Evolutionary conservation across 1,140 invertebrate genomes (phyloP).

Genomic region (Cydia pomonella): DNA sequence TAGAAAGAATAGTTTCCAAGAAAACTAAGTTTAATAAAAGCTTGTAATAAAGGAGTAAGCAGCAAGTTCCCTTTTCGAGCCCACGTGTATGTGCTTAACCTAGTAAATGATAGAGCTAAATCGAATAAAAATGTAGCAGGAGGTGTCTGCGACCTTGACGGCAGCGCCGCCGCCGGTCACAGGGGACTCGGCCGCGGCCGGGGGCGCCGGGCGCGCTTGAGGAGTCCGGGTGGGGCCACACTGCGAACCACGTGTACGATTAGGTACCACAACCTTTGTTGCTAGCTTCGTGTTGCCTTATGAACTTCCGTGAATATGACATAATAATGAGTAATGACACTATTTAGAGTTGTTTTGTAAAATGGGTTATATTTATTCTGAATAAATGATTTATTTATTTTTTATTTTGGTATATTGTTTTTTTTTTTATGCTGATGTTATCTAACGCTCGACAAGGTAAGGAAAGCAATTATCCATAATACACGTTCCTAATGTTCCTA

Average conservation of each 20-base stretch:
- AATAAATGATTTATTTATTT: too few species aligned
- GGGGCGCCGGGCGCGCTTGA: constrained; percentile 42
- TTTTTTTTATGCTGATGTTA: too few species aligned
- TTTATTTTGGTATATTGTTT: too few species aligned
- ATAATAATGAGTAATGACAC: too few species aligned
- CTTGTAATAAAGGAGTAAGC: background rate
- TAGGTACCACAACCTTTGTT: background rate
- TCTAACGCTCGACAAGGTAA: too few species aligned
- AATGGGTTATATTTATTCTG: too few species aligned
- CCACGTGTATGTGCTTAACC: constrained; percentile 25
- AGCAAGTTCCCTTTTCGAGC: background rate
- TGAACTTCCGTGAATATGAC: background rate
- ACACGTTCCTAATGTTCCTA: too few species aligned
- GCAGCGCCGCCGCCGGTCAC: constrained; percentile 45
- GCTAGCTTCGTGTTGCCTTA: background rate
- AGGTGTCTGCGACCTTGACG: constrained; percentile 50
- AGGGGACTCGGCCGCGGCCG: constrained; percentile 42
- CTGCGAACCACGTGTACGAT: constrained; percentile 36
- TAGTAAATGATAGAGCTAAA: constrained; percentile 29
- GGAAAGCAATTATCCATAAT: too few species aligned
- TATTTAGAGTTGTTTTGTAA: too few species aligned
- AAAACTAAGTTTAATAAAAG: background rate
- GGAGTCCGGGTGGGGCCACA: constrained; percentile 44
- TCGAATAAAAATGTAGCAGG: constrained; percentile 45
- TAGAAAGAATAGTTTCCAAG: too few species aligned